A percentile compares a stretch with the other conserved stretches of the same genome.
phyloP scores from a whole-genome alignment of 1,140 invertebrate genomes.

The Gyrodactylus bullatarudis region DNA sequence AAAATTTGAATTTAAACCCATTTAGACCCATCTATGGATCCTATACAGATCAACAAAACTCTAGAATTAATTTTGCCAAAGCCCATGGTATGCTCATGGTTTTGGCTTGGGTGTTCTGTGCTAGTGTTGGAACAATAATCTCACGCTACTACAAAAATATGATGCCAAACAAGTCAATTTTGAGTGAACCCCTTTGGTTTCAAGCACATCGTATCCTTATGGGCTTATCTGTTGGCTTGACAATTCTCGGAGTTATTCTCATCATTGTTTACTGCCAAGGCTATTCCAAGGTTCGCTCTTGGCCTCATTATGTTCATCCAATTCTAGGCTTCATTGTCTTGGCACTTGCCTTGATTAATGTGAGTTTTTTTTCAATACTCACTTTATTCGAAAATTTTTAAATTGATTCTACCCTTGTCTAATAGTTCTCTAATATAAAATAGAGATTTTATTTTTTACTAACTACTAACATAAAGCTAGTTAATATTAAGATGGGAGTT shows the following conservation, averaged over 20 bases:
- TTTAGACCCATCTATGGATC: neutral
- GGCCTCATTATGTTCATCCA: slow-evolving; percentile 14
- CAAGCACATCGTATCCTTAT: slow-evolving; percentile 5
- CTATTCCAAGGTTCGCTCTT: neutral
- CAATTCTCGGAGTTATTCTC: neutral
- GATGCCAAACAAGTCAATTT: neutral
- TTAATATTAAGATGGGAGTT: too few species aligned
- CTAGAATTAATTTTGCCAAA: slow-evolving; percentile 3
- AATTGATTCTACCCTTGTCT: neutral
- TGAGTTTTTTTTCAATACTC: slow-evolving; percentile 12
- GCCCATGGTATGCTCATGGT: slow-evolving; percentile 6
- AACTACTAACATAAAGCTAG: too few species aligned
- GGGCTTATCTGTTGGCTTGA: neutral
- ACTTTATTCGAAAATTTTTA: neutral
- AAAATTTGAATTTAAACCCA: too few species aligned
- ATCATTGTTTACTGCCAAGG: slow-evolving; percentile 8
- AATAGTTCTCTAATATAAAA: too few species aligned
- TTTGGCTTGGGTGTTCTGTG: slow-evolving; percentile 5
- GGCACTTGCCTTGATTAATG: slow-evolving; percentile 14
- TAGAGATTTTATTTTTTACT: too few species aligned
- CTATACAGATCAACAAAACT: neutral
- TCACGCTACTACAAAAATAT: slow-evolving; percentile 5
- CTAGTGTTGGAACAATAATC: neutral
- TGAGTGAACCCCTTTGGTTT: slow-evolving; percentile 2
- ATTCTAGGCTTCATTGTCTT: slow-evolving; percentile 16